A percentile compares a stretch with the other conserved stretches of the same genome.
These are phyloP conservation scores for Anas platyrhynchos DNA, from an alignment of 2,113 vertebrate genomes.

Conservation along the genomic window DNA sequence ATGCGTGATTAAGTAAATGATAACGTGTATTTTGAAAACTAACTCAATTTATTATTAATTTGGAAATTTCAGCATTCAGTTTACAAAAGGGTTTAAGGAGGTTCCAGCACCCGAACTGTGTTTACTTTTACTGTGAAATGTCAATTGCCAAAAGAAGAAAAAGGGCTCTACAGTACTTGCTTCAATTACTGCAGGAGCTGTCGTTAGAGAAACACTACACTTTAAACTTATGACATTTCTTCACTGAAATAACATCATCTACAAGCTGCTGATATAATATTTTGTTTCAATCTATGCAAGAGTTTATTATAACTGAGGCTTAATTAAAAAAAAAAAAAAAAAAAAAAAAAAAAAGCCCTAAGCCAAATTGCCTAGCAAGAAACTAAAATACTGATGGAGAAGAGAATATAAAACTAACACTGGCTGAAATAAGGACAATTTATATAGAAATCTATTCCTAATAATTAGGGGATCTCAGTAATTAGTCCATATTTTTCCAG, in stretches of 20 bases:
- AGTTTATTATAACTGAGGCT: conserved; percentile 8
- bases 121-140: not conserved
- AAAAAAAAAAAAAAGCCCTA: not conserved
- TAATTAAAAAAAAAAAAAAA: not conserved
- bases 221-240: not conserved
- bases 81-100: conserved; percentile 5
- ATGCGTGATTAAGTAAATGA: not conserved
- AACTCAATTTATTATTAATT: conserved; percentile 12
- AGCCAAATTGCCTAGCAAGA: not conserved
- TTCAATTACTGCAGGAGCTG: not conserved
- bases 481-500: not conserved
- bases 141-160: not conserved
- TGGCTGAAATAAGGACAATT: not conserved
- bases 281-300: not conserved
- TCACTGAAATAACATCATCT: not conserved
- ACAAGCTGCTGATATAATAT: not conserved
- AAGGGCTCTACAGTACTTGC: not conserved
- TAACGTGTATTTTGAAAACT: not conserved
- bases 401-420: not conserved
- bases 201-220: not conserved
- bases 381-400: not conserved
- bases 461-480: not conserved
- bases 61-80: not conserved
- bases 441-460: not conserved
- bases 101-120: not conserved